These are phyloP conservation scores for Oncorhynchus masou DNA, from an alignment of 2,113 vertebrate species.

Conservation along the genomic window DNA sequence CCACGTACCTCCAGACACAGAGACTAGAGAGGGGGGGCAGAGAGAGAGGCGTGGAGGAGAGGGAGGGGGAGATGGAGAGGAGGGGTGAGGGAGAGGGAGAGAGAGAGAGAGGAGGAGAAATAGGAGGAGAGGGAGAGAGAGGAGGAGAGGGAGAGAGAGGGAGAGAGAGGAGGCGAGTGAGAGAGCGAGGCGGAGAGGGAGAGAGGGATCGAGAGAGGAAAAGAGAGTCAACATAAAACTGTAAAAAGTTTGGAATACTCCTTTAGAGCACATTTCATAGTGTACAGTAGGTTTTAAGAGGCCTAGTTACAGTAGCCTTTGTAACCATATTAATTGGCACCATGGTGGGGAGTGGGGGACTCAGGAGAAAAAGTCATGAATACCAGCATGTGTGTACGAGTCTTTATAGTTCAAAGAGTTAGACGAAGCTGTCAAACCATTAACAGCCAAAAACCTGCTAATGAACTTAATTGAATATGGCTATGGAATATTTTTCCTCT, in stretches of 20 bases:
- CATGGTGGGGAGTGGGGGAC: conserved; percentile 7
- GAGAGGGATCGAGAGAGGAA: neutral
- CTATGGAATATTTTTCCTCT: conserved; percentile 38
- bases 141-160: conserved; percentile 7
- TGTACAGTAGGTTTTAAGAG: no score
- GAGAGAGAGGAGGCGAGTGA: neutral
- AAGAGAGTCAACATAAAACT: neutral
- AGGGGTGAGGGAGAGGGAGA: neutral
- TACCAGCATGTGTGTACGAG: conserved; percentile 9
- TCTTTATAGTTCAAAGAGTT: conserved; percentile 24
- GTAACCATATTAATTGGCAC: no score
- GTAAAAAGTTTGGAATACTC: no score
- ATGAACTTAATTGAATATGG: conserved; percentile 18
- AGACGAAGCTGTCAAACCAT: no score
- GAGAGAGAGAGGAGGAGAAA: neutral
- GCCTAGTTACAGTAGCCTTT: no score
- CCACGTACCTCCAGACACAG: conserved; percentile 88
- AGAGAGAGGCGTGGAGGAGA: neutral
- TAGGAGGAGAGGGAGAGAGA: neutral
- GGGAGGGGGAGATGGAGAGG: neutral
- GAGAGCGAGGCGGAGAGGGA: no score
- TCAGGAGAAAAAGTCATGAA: neutral
- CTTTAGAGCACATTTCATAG: no score
- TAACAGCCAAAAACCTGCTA: conserved; percentile 21
- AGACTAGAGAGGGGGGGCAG: conserved; percentile 69